Evolutionary conservation across 2,888 invertebrate species (phyloP), one percentile per base, ranked within the genome.

Genomic region (Morpho helenor): DNA sequence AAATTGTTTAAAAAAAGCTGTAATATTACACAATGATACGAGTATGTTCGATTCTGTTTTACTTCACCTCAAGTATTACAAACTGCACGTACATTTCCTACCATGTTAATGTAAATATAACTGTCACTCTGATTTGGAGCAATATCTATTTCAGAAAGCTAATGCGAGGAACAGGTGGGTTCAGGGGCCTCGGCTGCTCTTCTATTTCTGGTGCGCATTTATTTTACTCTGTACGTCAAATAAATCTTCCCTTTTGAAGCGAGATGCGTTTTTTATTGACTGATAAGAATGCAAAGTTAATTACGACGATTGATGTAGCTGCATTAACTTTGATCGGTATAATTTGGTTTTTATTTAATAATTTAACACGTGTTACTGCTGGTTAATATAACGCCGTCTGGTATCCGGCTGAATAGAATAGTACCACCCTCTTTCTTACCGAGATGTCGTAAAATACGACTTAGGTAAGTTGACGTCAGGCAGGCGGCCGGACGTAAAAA

Each of bases 231-330:
- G 71, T 70, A 71, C 75, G 74, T 77, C 74, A 70, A 70, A 82
- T 83, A 79, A 79, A 83, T 82, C 76, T 77, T 67, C 74, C 68
- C 78, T 78, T 84, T 81, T 80, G 81, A 80, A 77, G 80, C 77
- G 72, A 74, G 76, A 75, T 75, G 75, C 72, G 77, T 71, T 54
- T 65, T 74, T 72, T 74, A 73, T 73, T 74, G 75, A 66, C 68
- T 78, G 86, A 87, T 87, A 87, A 86, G 70, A 74, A 69, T 72
- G 71, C 62, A 68, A 68, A 51, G 52, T 59, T 64, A 62, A 66
- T 62, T 68, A 63, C 56, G 10, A 53, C 61, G 61, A 66, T 59
- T 66, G 63, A 61, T 59, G 61, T 49, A 59, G 41, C 39, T 56
- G 52, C 61, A 60, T 59, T 62, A 59, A 62, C 52, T 59, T 64